A percentile compares a stretch with the other conserved stretches of the same genome.
phyloP scores from a whole-genome alignment of 1,140 invertebrate species.

The Eriosoma lanigerum region DNA sequence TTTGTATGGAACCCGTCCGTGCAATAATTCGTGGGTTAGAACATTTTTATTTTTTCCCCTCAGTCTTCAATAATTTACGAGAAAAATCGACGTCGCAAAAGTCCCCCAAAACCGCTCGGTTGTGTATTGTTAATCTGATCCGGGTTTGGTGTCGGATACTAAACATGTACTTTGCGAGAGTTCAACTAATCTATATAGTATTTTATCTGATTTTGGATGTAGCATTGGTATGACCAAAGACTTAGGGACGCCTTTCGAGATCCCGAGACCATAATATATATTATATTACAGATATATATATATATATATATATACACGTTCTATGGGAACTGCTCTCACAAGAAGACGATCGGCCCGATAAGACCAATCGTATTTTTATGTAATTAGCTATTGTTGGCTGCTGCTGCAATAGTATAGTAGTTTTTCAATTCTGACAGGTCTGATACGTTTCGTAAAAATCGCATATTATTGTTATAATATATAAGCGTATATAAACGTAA shows the following conservation, averaged over 20 bases:
- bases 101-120: background rate
- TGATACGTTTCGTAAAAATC: background rate
- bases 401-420: background rate
- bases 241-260: constrained; percentile 22
- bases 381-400: constrained; percentile 41
- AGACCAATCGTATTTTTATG: constrained; percentile 39
- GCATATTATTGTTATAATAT: background rate
- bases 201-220: constrained; percentile 28
- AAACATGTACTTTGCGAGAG: constrained; percentile 29
- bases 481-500: background rate
- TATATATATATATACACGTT: background rate
- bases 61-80: constrained; percentile 36
- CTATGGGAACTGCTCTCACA: background rate
- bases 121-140: constrained; percentile 27
- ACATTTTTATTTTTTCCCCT: too few relatives aligned
- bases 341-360: constrained; percentile 10
- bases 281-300: background rate
- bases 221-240: constrained; percentile 6
- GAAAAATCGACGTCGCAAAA: constrained; percentile 13
- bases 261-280: constrained; percentile 6
- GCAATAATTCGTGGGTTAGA: too few relatives aligned
- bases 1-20: too few relatives aligned
- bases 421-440: constrained; percentile 37
- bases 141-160: constrained; percentile 28
- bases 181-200: constrained; percentile 20